Evolutionary conservation across 2,113 vertebrate species (phyloP), one percentile per base, ranked within the genome.

Genomic region (Anas platyrhynchos): DNA sequence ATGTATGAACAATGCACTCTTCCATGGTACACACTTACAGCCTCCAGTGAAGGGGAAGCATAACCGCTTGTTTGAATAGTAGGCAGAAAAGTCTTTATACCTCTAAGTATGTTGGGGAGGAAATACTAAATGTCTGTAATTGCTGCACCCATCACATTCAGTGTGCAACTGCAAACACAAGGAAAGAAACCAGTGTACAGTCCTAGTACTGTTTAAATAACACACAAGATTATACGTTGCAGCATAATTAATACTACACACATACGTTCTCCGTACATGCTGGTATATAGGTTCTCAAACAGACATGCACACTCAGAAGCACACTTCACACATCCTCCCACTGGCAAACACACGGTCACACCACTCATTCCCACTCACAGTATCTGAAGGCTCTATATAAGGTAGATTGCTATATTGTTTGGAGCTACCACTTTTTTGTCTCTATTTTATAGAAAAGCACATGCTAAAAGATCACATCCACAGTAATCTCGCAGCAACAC

Each of bases 151-250:
- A 97, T 96, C 26, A 71, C 98, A 97, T 97, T 98, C 97, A 98
- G 98, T 98, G 98, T 98, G 98, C 98, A 98, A 98, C 98, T 97
- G 98, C 98, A 98, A 98, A 97, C 97, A 98, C 96, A 98, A 98
- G 96, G 96, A 96, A 94, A 97, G 91, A 97, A 98, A 98, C 98
- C 98, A 98, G 98, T 98, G 98, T 98, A 98, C 98, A 99, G 98
- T 98, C 99, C 98, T 98, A 98, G 98, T 98, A 98, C 98, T 98
- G 98, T 97, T 98, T 98, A 99, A 99, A 99, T 99, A 98, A 99
- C 98, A 98, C 97, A 98, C 97, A 98, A 98, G 98, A 97, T 98
- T 98, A 98, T 98, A 98, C 98, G 98, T 94, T 98, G 98, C 98
- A 98, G 98, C 98, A 98, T 98, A 98, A 98, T 98, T 98, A 98